Evolutionary conservation across 2,888 invertebrate species (phyloP).

Genomic region (Melolontha melolontha): DNA sequence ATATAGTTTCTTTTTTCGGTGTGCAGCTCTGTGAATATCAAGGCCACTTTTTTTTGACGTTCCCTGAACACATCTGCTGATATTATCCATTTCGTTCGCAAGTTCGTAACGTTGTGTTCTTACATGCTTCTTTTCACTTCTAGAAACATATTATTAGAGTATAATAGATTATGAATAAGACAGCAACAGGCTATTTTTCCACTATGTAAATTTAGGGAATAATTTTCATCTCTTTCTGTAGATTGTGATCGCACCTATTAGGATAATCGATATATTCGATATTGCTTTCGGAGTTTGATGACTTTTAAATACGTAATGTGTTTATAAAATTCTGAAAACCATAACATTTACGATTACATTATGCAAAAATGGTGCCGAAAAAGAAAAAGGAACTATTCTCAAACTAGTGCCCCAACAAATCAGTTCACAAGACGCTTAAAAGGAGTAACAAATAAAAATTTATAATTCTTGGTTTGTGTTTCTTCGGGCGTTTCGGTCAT

Average conservation of each 20-base stretch:
- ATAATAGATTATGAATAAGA: slow-evolving; percentile 25
- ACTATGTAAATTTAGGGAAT: not conserved
- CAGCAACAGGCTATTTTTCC: slow-evolving; percentile 26
- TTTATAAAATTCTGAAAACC: too few species aligned
- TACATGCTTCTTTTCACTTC: slow-evolving; percentile 17
- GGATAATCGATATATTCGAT: slow-evolving; percentile 17
- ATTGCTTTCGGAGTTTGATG: slow-evolving; percentile 11
- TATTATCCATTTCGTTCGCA: slow-evolving; percentile 23
- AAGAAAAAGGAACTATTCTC: too few species aligned
- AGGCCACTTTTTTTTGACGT: slow-evolving; percentile 25
- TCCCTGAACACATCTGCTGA: slow-evolving; percentile 30
- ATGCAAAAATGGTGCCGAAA: too few species aligned
- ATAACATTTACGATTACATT: too few species aligned
- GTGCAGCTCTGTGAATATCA: slow-evolving; percentile 32
- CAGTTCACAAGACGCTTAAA: too few species aligned
- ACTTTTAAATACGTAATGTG: slow-evolving; percentile 1
- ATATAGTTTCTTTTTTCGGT: slow-evolving; percentile 33
- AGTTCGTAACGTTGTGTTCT: slow-evolving; percentile 1
- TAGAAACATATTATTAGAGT: slow-evolving; percentile 16
- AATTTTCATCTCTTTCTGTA: slow-evolving; percentile 11
- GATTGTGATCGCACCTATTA: not conserved
- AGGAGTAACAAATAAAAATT: too few species aligned
- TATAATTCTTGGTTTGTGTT: too few species aligned
- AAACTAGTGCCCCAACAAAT: too few species aligned
- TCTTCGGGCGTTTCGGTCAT: too few species aligned